Evolutionary conservation across 2,888 invertebrate species (phyloP).

Genomic region (Perizoma flavofasciatum): DNA sequence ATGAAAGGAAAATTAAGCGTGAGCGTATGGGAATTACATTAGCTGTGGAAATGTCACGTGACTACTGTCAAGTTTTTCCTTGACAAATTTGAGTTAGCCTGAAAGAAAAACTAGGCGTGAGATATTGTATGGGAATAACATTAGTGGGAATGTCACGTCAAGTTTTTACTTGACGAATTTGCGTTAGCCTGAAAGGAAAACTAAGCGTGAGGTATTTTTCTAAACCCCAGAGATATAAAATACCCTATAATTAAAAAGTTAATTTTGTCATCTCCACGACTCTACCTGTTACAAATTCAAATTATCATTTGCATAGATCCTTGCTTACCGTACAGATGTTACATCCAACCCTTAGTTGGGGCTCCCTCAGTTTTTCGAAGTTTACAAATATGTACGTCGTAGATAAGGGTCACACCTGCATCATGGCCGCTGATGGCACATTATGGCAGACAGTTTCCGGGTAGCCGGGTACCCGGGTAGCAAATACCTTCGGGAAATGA

Average conservation of each 20-base stretch:
- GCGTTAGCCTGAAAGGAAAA: too few species aligned
- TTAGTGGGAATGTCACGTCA: too few species aligned
- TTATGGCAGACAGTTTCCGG: constrained; percentile 65
- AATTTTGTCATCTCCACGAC: constrained; percentile 11
- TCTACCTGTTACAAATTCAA: constrained; percentile 30
- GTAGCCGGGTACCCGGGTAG: constrained; percentile 22
- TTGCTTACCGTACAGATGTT: constrained; percentile 37
- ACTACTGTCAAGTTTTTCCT: too few species aligned
- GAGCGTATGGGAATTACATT: too few species aligned
- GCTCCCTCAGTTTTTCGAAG: constrained; percentile 56
- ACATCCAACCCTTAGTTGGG: constrained; percentile 29
- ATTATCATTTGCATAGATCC: constrained; percentile 35
- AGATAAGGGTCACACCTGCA: constrained; percentile 78
- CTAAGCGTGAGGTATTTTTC: too few species aligned
- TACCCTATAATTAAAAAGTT: constrained; percentile 19
- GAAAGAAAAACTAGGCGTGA: too few species aligned
- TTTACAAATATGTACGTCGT: constrained; percentile 42
- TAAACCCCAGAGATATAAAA: constrained; percentile 9
- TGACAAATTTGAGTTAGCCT: too few species aligned
- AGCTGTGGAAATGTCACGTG: too few species aligned
- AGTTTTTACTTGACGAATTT: too few species aligned
- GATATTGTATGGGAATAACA: too few species aligned
- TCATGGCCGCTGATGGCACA: constrained; percentile 71
- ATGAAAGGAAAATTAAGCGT: too few species aligned
- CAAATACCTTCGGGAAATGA: constrained; percentile 33